Conservation (phyloP, 2,797 vertebrate genomes). For the Malacoctenus gilli region DNA sequence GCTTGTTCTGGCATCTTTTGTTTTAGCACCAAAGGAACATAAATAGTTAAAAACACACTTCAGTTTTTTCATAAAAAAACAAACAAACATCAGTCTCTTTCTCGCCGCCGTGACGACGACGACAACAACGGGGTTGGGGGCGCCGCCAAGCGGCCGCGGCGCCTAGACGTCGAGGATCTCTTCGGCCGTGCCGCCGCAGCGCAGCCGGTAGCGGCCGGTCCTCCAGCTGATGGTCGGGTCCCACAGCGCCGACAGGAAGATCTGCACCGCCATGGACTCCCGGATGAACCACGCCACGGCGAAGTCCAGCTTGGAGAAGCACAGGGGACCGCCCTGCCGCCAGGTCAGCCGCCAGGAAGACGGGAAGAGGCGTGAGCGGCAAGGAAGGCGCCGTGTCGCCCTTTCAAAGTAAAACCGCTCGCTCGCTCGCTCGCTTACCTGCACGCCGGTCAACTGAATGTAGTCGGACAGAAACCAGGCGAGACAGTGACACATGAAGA, state of each 20-base stretch:
- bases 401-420: slow-evolving; percentile 8
- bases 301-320: slow-evolving; percentile 97
- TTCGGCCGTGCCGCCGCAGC: slow-evolving; percentile 96
- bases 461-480: slow-evolving; percentile 98
- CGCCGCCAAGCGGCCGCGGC: neutral
- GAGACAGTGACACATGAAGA: slow-evolving; percentile 98
- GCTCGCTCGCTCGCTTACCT: too few species aligned
- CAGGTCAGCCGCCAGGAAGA: neutral
- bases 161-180: slow-evolving; percentile 94
- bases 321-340: slow-evolving; percentile 86
- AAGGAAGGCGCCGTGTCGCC: too few species aligned
- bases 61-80: slow-evolving; percentile 34
- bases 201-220: slow-evolving; percentile 93
- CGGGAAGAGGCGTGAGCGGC: too few species aligned
- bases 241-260: slow-evolving; percentile 96
- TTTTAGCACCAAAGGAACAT: slow-evolving; percentile 75
- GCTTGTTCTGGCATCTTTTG: slow-evolving; percentile 43
- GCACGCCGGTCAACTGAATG: slow-evolving; percentile 93
- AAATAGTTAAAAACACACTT: slow-evolving; percentile 59
- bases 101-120: too few species aligned
- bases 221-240: slow-evolving; percentile 98
- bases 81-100: slow-evolving; percentile 46
- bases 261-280: slow-evolving; percentile 97
- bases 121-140: too few species aligned
- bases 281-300: slow-evolving; percentile 98